phyloP scores from a whole-genome alignment of 2,888 invertebrate species.

The Zele albiditarsus region DNA sequence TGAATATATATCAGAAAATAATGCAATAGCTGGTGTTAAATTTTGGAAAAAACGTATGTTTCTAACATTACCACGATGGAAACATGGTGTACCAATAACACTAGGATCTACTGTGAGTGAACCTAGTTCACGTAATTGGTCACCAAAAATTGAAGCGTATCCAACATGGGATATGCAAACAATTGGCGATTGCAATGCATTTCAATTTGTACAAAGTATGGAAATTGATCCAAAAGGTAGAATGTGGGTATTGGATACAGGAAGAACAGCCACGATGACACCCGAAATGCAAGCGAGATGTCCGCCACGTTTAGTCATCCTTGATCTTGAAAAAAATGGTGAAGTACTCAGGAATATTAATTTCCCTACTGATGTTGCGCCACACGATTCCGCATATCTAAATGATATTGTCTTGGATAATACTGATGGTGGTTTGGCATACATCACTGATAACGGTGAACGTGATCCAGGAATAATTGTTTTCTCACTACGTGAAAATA shows the following conservation, averaged over 20 bases:
- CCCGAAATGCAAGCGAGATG: conserved; percentile 74
- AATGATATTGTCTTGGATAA: conserved; percentile 85
- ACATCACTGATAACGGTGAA: conserved; percentile 82
- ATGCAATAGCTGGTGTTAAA: conserved; percentile 80
- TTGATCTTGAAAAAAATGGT: conserved; percentile 78
- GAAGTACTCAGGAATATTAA: conserved; percentile 74
- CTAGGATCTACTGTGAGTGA: conserved; percentile 76
- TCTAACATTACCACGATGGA: conserved; percentile 81
- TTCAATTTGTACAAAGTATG: conserved; percentile 84
- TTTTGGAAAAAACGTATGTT: conserved; percentile 80
- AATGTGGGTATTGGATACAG: conserved; percentile 76
- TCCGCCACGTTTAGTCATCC: conserved; percentile 80
- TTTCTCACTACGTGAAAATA: conserved; percentile 78
- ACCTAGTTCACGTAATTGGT: conserved; percentile 75
- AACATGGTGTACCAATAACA: conserved; percentile 82
- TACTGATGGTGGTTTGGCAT: conserved; percentile 80
- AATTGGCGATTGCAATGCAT: conserved; percentile 79
- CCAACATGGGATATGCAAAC: conserved; percentile 83
- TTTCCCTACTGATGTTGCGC: conserved; percentile 78
- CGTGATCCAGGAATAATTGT: conserved; percentile 83
- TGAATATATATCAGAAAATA: conserved; percentile 80
- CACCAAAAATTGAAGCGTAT: conserved; percentile 78
- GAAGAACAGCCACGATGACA: conserved; percentile 78
- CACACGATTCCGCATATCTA: conserved; percentile 77
- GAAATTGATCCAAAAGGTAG: conserved; percentile 82